Percentiles rank a stretch among this genome's conserved stretches.
phyloP scores from a whole-genome alignment of 2,888 invertebrate species.

The Limnephilus marmoratus region DNA sequence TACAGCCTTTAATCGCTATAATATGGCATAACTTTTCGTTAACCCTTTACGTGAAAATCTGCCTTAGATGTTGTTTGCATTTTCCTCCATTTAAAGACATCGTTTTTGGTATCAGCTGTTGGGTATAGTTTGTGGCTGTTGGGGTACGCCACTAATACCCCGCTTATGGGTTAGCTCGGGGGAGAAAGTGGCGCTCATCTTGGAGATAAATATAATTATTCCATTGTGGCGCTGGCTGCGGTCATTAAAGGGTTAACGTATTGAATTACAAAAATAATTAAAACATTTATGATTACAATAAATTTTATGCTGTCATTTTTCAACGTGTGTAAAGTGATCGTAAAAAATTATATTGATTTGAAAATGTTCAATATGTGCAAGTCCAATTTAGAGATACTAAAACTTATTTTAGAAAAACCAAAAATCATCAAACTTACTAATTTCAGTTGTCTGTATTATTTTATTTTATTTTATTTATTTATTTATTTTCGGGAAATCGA shows the following conservation, averaged over 20 bases:
- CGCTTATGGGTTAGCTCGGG: constrained; percentile 50
- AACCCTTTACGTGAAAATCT: background rate
- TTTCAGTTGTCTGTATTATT: no score
- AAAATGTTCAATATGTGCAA: no score
- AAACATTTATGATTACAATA: background rate
- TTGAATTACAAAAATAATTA: constrained; percentile 40
- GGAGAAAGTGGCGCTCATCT: background rate
- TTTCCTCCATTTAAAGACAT: constrained; percentile 43
- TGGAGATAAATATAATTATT: constrained; percentile 46
- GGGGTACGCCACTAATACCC: constrained; percentile 46
- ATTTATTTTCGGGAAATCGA: no score
- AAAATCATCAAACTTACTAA: no score
- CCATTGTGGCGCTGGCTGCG: constrained; percentile 33
- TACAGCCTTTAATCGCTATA: no score
- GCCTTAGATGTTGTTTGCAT: constrained; percentile 38
- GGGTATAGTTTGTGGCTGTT: constrained; percentile 25
- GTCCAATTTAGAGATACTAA: no score
- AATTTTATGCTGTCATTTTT: background rate
- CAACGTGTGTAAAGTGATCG: background rate
- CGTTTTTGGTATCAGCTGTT: constrained; percentile 55
- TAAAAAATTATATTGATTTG: no score
- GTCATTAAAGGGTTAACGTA: constrained; percentile 29
- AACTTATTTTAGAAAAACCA: no score
- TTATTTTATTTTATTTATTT: no score
- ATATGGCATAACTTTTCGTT: background rate